phyloP scores from a whole-genome alignment of 2,113 vertebrate species.

The Globicephala melas region DNA sequence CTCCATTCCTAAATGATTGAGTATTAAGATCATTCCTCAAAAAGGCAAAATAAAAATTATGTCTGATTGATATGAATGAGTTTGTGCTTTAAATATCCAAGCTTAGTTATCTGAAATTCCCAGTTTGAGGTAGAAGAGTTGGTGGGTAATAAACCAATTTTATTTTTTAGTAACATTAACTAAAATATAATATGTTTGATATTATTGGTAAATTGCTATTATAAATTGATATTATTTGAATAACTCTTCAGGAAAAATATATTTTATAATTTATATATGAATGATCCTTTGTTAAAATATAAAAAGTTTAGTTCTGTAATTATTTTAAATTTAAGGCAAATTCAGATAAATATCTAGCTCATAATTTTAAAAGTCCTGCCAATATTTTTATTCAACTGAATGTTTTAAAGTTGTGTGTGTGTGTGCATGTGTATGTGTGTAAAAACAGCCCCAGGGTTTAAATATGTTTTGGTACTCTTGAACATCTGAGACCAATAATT shows the following conservation, averaged over 20 bases:
- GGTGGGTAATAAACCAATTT: conserved; percentile 52
- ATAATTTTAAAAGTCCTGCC: background rate
- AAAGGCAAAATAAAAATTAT: conserved; percentile 74
- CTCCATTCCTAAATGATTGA: conserved; percentile 59
- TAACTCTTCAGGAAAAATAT: conserved; percentile 55
- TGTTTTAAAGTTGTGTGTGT: background rate
- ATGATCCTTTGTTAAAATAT: background rate
- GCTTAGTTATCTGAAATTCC: conserved; percentile 67
- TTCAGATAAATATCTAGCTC: background rate
- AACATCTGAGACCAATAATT: conserved; percentile 50
- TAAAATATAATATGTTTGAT: conserved; percentile 81
- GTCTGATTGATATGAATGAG: conserved; percentile 64
- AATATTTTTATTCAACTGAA: conserved; percentile 24
- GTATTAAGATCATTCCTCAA: conserved; percentile 72
- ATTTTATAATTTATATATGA: conserved; percentile 8
- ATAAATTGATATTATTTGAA: conserved; percentile 72
- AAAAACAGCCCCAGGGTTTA: conserved; percentile 6
- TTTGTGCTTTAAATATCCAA: conserved; percentile 67
- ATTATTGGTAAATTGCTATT: conserved; percentile 60
- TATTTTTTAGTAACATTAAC: conserved; percentile 74
- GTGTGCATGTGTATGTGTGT: background rate
- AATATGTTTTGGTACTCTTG: background rate
- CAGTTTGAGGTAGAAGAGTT: conserved; percentile 40
- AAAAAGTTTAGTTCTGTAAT: background rate
- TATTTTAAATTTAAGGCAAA: conserved; percentile 35